Base-by-base conservation (phyloP, 2,888 invertebrate species). In the Pilophorus perplexus region DNA sequence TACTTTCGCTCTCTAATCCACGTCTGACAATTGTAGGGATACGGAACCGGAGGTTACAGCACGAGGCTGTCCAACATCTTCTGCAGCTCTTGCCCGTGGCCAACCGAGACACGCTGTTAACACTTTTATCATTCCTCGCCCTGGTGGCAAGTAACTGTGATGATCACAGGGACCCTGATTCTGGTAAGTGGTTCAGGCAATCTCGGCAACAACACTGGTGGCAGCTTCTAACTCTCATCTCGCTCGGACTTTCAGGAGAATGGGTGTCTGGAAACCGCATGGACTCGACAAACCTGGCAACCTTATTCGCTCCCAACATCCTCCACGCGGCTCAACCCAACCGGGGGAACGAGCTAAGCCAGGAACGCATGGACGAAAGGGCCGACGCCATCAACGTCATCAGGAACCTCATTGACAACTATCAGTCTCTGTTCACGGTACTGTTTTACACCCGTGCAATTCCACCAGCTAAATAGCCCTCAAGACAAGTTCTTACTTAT, bases 261-360 rank as follows among this genome's bases (percentile, higher is more conserved):
- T 77, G 78, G 74, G 70, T 85, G 50, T 77, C 84, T 12, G 95
- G 95, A 1, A 95, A 95, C 79, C 93, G 90, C 80, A 96, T 96
- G 96, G 92, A 94, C 77, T 86, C 90, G 46, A 88, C 86, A 60
- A 96, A 95, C 77, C 79, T 96, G 70, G 95, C 96, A 0, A 95
- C 93, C 0, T 74, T 96, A 38, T 93, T 96, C 77, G 95, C 95
- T 1, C 96, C 96, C 0, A 96, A 94, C 74, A 89, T 96, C 73
- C 82, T 96, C 64, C 92, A 93, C 74, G 83, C 87, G 3, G 83
- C 83, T 73, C 28, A 54, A 6, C 69, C 77, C 46, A 73, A 62
- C 59, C 71, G 38, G 69, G 44, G 77, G 74, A 72, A 78, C 75
- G 82, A 82, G 71, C 75, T 81, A 55, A 81, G 81, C 0, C 83